Conservation (phyloP, 2,888 invertebrate genomes). For the Nematopogon swammerdamellus region DNA sequence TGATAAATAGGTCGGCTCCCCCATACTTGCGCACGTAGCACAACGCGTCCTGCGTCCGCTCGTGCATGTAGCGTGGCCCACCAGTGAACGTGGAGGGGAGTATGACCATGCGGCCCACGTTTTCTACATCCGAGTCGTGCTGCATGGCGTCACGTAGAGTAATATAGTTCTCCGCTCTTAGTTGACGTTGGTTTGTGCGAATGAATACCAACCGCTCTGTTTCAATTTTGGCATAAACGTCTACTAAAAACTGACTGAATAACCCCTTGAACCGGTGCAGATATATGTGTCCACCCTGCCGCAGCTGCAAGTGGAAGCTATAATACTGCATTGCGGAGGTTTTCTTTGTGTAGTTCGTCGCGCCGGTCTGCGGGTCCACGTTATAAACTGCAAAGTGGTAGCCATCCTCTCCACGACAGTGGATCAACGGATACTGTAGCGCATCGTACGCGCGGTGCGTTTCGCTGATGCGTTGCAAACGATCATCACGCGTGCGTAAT, state of each 20-base stretch:
- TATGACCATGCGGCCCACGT: conserved; percentile 9
- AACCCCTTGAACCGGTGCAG: too few relatives aligned
- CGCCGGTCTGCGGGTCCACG: too few relatives aligned
- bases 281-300: too few relatives aligned
- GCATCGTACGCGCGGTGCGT: too few relatives aligned
- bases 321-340: too few relatives aligned
- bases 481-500: too few relatives aligned
- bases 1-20: conserved; percentile 9
- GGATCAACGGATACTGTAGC: too few relatives aligned
- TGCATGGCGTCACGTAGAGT: conserved; percentile 12
- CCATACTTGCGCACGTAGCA: conserved; percentile 13
- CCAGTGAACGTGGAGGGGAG: conserved; percentile 11
- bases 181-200: conserved; percentile 13
- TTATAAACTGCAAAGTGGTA: too few relatives aligned
- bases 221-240: conserved; percentile 18
- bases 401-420: too few relatives aligned
- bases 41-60: conserved; percentile 13
- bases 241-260: conserved; percentile 18
- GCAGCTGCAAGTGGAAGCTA: too few relatives aligned
- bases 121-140: conserved; percentile 4
- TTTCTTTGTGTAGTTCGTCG: too few relatives aligned
- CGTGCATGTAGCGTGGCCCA: conserved; percentile 15
- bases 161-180: conserved; percentile 14
- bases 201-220: conserved; percentile 13
- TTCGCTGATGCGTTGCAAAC: too few relatives aligned